Evolutionary conservation across 2,113 vertebrate genomes (phyloP).

Genomic region (Tylochromis polylepis): DNA sequence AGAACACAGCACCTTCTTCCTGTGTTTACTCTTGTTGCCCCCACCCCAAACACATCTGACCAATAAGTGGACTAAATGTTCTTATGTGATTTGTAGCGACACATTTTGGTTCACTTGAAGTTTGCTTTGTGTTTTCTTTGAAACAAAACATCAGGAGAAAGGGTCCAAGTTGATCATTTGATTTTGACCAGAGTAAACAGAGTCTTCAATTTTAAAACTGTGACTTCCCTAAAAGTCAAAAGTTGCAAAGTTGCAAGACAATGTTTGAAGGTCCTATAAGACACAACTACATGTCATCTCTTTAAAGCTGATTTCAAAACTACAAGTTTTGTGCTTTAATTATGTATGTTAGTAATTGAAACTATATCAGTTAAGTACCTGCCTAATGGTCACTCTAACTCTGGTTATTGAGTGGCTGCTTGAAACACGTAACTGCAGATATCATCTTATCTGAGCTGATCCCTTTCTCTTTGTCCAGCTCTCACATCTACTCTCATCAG

Average conservation of each 20-base stretch:
- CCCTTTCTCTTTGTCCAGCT: not conserved
- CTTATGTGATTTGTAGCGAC: too few species aligned
- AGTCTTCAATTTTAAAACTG: not conserved
- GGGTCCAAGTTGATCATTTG: not conserved
- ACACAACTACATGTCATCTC: not conserved
- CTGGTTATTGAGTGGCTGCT: slow-evolving; percentile 12
- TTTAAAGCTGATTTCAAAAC: not conserved
- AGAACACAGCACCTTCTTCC: not conserved
- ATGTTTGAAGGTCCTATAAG: not conserved
- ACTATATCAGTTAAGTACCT: not conserved
- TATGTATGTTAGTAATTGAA: not conserved
- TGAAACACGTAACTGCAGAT: slow-evolving; percentile 4
- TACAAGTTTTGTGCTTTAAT: not conserved
- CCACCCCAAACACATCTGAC: not conserved
- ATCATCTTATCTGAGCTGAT: slow-evolving; percentile 15
- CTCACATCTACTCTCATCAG: not conserved
- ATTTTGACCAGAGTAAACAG: not conserved
- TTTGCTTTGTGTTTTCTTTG: not conserved
- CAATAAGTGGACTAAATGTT: not conserved
- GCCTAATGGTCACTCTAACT: not conserved
- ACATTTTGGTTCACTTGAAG: not conserved
- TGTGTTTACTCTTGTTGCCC: not conserved
- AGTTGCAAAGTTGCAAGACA: not conserved
- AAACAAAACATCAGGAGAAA: not conserved
- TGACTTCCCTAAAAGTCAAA: not conserved